Conservation (phyloP, 2,888 invertebrate species). For the Patella ulyssiponensis region DNA sequence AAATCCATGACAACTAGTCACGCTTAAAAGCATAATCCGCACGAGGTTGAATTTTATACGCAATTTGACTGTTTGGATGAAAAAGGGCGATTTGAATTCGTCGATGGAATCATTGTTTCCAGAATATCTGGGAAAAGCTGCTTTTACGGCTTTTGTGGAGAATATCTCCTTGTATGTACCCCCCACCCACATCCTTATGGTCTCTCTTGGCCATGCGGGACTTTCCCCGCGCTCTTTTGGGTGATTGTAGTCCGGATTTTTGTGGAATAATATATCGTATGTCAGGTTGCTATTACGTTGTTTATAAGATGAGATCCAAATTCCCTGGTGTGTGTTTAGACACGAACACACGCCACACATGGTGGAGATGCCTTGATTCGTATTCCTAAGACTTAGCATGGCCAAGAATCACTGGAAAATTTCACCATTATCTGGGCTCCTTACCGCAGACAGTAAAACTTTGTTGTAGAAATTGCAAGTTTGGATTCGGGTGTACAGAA, state of each 20-base stretch:
- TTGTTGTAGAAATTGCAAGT: neutral
- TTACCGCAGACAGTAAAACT: neutral
- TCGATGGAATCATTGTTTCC: no score
- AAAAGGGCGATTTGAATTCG: no score
- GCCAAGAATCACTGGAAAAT: neutral
- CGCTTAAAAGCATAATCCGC: no score
- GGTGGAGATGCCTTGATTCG: neutral
- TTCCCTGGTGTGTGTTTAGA: neutral
- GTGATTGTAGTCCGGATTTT: neutral
- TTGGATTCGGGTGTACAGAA: neutral
- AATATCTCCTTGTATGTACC: neutral
- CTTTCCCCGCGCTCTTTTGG: neutral
- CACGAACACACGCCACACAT: neutral
- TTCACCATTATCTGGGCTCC: neutral
- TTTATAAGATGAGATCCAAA: neutral
- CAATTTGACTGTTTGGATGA: no score
- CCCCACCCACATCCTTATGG: no score
- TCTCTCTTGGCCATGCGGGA: no score
- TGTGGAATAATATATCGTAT: neutral
- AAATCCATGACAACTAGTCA: no score
- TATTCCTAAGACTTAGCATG: neutral
- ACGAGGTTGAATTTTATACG: no score
- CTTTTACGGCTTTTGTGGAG: no score
- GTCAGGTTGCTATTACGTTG: neutral
- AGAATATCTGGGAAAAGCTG: no score